Conservation (phyloP, 2,888 invertebrate species). For the Fragum sueziense region DNA sequence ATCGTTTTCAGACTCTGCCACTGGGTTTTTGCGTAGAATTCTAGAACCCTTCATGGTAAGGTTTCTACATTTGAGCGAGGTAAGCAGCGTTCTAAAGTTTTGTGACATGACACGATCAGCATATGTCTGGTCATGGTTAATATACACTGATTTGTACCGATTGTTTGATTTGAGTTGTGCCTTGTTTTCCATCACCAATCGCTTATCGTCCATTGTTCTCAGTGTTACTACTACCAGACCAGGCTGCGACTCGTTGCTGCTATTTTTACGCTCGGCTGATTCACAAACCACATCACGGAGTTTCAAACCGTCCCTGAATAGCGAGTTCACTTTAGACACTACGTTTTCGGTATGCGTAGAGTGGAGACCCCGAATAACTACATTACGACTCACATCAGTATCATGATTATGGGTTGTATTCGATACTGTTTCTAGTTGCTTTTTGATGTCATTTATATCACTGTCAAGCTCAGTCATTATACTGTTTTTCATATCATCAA, state of each 20-base stretch:
- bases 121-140: conserved; percentile 18
- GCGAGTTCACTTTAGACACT: conserved; percentile 1
- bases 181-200: conserved; percentile 23
- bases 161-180: not conserved
- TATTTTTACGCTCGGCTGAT: conserved; percentile 15
- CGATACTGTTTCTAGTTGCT: not conserved
- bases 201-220: conserved; percentile 18
- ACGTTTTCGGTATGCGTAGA: conserved; percentile 11
- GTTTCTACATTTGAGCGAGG: not conserved
- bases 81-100: conserved; percentile 17
- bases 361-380: conserved; percentile 12
- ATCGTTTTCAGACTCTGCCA: too few relatives aligned
- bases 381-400: not conserved
- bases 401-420: not conserved
- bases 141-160: conserved; percentile 12
- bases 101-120: conserved; percentile 16
- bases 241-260: not conserved
- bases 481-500: not conserved
- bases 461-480: not conserved
- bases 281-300: not conserved
- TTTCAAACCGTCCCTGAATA: conserved; percentile 20
- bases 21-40: not conserved
- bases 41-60: conserved; percentile 12
- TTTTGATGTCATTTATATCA: not conserved
- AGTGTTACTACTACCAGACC: conserved; percentile 23